Percentiles rank a stretch among this genome's conserved stretches.
Evolutionary conservation across 2,888 invertebrate genomes (phyloP).

Genomic region (Syrphus vitripennis): DNA sequence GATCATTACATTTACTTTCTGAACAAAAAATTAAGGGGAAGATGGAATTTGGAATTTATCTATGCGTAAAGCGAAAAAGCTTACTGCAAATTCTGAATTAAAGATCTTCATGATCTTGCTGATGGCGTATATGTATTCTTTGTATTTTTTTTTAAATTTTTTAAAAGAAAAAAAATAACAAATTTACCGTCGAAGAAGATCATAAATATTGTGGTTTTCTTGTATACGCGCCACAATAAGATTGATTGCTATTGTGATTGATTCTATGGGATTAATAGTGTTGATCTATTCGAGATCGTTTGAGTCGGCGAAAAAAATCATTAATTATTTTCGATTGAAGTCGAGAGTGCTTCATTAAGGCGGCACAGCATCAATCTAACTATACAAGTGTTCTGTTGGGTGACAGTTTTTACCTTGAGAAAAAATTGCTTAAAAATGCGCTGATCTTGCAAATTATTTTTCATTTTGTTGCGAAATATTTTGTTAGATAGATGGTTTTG

Average conservation of each 20-base stretch:
- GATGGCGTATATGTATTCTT: background rate
- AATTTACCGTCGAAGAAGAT: slow-evolving; percentile 58
- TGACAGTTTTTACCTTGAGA: slow-evolving; percentile 38
- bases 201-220: slow-evolving; percentile 53
- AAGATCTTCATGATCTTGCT: slow-evolving; percentile 4
- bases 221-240: background rate
- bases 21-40: background rate
- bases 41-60: background rate
- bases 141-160: background rate
- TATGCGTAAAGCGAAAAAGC: background rate
- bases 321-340: slow-evolving; percentile 17
- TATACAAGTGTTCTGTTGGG: background rate
- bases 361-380: background rate
- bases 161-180: slow-evolving; percentile 15
- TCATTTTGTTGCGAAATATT: background rate
- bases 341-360: slow-evolving; percentile 5
- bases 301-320: slow-evolving; percentile 4
- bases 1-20: background rate
- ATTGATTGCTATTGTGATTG: slow-evolving; percentile 32
- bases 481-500: background rate
- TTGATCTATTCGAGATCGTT: slow-evolving; percentile 43
- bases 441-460: background rate
- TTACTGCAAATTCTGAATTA: slow-evolving; percentile 19
- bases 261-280: slow-evolving; percentile 25
- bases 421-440: slow-evolving; percentile 14